Base-by-base conservation (phyloP, 2,797 vertebrate species). In the Coregonus ussuriensis region DNA sequence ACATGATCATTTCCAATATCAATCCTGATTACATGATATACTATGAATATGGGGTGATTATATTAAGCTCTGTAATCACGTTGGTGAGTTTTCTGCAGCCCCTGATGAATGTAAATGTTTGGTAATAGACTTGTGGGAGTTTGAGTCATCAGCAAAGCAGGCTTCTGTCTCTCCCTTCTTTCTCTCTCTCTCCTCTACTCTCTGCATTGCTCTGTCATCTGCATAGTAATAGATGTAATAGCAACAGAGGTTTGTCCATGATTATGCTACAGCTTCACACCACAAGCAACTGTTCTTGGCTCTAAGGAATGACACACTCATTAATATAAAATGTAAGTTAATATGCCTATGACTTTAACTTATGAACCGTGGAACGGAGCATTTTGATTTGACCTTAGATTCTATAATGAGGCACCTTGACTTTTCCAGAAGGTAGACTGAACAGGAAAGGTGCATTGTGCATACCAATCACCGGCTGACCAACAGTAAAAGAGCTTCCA, bases 21-120 rank as follows among this genome's bases (percentile, higher is more conserved):
- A 1, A 14, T 7, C 14, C 21, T 33, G 47, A 53, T 72, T 53
- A 53, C 25, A 54, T 41, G 11, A 13, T 21, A 70, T 47, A 70
- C 18, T 47, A 14, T 70, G 67, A 62, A 37, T 70, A 53, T 33
- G 76, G 41, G 74, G 25, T 66, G 7, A 73, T 71, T 76, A 51
- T 65, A 77, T 69, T 75, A 74, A 3, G 52, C 18, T 62, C n/a
- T 66, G 41, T 31, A 69, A 2, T 35, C 11, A 52, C 59, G 29
- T 59, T 13, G 7, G 13, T 51, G 47, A 7, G 16, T 75, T 75
- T 18, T 54, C 74, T 29, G 5, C 35, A 65, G 18, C 3, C 66
- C 51, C 72, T 47, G 72, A 33, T 41, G n/a, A 62, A 35, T 68
- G 15, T 68, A 68, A 21, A 41, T 74, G 33, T 63, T 18, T 13